Evolutionary conservation across 2,113 vertebrate genomes (phyloP), one percentile per base, ranked within the genome.

Genomic region (Phaethon lepturus): DNA sequence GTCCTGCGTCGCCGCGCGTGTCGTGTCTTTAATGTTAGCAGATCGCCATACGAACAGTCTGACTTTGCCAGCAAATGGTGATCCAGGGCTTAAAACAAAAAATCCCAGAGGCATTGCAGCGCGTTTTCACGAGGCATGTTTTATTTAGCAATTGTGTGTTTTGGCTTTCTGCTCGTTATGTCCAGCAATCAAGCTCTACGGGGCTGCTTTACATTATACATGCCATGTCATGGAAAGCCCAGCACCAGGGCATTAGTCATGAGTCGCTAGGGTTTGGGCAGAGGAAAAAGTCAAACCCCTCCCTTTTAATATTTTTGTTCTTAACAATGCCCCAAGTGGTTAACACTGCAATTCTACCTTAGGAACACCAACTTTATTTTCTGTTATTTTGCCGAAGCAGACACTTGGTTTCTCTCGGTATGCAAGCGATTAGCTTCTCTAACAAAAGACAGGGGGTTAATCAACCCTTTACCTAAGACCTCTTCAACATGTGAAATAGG

Each of bases 91-190:
- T 90, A 91, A 75, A 88, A 44, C 49, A 91, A 82, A 83, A 95
- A 94, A 93, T 89, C 93, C 86, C 83, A 49, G 45, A 86, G 81
- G 96, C 66, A 93, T 24, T 93, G 85, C 58, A 56, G 31, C 31
- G 44, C 6, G 1, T 91, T 97, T 97, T 91, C 94, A 91, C 2
- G 15, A 94, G 60, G 78, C 1, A 0, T 80, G 90, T 96, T 94
- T 94, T 96, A 95, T 92, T 94, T 90, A 96, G 78, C 49, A 90
- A 26, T 74, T 93, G 92, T 96, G 45, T 94, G 59, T 96, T 96
- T 96, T 96, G 91, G 95, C 93, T 96, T 94, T 90, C 74, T 90
- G 63, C 31, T 81, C 1, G 1, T 81, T 91, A 86, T 52, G 38
- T 91, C 81, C 94, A 86, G 92, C 77, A 92, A 89, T 82, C 78